Evolutionary conservation across 2,113 vertebrate species (phyloP), one percentile per base, ranked within the genome.

Genomic region (Mystacornis crossleyi): DNA sequence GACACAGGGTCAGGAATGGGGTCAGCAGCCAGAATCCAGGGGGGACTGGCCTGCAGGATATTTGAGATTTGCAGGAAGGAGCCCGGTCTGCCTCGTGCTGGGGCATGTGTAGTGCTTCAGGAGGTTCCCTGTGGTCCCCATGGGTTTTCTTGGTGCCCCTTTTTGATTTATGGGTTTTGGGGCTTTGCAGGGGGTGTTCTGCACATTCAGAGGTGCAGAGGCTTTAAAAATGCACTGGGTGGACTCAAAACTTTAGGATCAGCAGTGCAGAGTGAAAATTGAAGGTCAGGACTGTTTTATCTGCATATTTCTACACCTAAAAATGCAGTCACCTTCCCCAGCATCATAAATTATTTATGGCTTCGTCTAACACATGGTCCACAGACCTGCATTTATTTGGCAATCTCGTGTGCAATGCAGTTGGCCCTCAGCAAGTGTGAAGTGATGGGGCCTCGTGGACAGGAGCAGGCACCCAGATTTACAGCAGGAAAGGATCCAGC

Each of bases 281-380:
- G 87, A 85, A 65, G 74, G 84, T 71, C 87, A 82, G 38, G 38
- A 47, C 61, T 1, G 0, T 86, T 89, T 24, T 60, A 72, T 69
- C 78, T 96, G 71, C 42, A 4, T 96, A 72, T 88, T 96, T 93
- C 67, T 73, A 6, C 55, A 60, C 80, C 72, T 91, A 55, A 89
- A 90, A 86, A 75, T 45, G 31, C 0, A 9, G 50, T 91, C 43
- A 23, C 62, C 72, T 88, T 96, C 62, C 61, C 62, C 62, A 50
- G 47, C 20, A 4, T 66, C 57, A 54, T 73, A 43, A 89, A 62
- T 88, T 79, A 90, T 87, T 91, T 93, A 91, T 88, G 26, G 10
- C 66, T 61, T 62, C n/a, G 40, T 82, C 42, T 77, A 53, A 79
- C 50, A 54, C 45, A 23, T 38, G 40, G 53, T 53, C 73, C 60